These are phyloP conservation scores for Sebastes dallii DNA, from an alignment of 2,797 vertebrate genomes.

Conservation along the genomic window DNA sequence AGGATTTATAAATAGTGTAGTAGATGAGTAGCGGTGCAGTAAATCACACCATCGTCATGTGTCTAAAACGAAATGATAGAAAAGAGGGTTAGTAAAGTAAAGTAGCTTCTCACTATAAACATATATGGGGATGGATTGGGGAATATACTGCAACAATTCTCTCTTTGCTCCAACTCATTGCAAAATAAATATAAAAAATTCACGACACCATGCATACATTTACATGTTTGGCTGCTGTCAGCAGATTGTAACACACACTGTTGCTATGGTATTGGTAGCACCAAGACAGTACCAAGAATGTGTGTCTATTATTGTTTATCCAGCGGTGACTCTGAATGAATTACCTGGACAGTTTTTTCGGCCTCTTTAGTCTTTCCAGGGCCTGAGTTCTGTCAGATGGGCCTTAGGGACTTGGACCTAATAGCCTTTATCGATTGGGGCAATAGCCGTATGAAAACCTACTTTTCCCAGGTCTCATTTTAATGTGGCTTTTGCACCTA, in stretches of 20 bases:
- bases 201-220: background rate
- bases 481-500: conserved; percentile 69
- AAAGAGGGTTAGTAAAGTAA: background rate
- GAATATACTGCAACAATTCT: background rate
- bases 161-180: background rate
- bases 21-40: background rate
- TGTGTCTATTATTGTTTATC: conserved; percentile 24
- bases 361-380: conserved; percentile 47
- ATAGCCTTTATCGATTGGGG: conserved; percentile 70
- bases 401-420: conserved; percentile 59
- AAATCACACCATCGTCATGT: background rate
- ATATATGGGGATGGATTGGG: background rate
- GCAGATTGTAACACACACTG: background rate
- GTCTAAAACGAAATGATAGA: background rate
- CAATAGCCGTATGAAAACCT: conserved; percentile 61
- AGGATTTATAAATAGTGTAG: conserved; percentile 40
- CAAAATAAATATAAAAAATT: background rate
- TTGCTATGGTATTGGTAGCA: background rate
- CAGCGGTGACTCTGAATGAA: conserved; percentile 29
- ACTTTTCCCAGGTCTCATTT: conserved; percentile 67
- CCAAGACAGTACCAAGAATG: background rate
- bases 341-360: conserved; percentile 20
- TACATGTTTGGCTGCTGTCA: conserved; percentile 2
- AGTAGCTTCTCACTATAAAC: background rate
- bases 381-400: conserved; percentile 46